Base-by-base conservation (phyloP, 2,797 vertebrate species). In the Rallus crepitans region DNA sequence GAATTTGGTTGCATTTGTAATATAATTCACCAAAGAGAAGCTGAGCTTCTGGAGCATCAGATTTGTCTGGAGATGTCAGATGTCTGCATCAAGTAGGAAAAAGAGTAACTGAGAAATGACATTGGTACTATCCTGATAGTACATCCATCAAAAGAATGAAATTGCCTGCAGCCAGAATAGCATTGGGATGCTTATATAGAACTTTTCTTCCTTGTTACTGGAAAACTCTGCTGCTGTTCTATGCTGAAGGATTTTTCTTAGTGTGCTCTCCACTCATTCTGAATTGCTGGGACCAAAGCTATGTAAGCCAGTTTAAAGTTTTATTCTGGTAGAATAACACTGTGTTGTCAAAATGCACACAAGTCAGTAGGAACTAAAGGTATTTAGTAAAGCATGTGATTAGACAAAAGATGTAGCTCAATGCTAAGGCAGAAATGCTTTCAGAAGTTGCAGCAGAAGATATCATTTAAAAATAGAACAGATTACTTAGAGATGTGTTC, bases 1-100 rank as follows among this genome's bases (percentile, higher is more conserved):
- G 90, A 78, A 81, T 83, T 77, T 89, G 47, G 50, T 93, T 76
- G 31, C 25, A 86, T 87, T 93, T 86, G 30, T 37, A 88, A 88
- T 59, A 78, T 30, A 90, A 69, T 47, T 91, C 88, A 86, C 42
- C 42, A 90, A n/a, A 63, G 45, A 84, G 61, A 93, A 83, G 42
- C 66, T 89, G 73, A 94, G 61, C 55, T 95, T 94, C 90, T 84
- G 39, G n/a, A 87, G 82, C 65, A 87, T 80, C 40, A 88, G 73
- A 90, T 91, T 87, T 89, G 80, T 92, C 80, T 86, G 61, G 87
- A 84, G 64, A 56, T 76, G 87, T 93, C 93, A 95, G 72, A 69
- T 76, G 39, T 76, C 57, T 82, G 47, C 72, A 91, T 57, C 50
- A 75, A 94, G 69, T 47, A 87, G 45, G 72, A 89, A 83, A 82